Base-by-base conservation (phyloP, 2,797 vertebrate species). In the Liparis tanakae region DNA sequence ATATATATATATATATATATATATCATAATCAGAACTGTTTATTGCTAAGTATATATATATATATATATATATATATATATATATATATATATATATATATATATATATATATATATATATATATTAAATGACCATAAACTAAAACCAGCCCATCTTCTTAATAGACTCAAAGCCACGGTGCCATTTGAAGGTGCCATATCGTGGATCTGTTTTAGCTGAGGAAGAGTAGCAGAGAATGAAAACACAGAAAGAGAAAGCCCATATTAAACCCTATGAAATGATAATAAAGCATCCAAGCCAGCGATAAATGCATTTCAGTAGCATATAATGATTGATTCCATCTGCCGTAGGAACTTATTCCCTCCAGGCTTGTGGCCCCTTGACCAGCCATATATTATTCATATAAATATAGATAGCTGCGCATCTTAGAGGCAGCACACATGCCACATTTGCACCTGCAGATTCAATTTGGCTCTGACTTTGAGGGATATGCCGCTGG, bases 321-420 rank as follows among this genome's bases (percentile, higher is more conserved):
- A 83, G 86, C 88, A 87, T 90, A 89, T 92, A 90, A 92, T 90
- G 87, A 92, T 93, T 91, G 89, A 94, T 94, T 91, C 85, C 70
- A 74, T 93, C 90, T 89, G 71, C 85, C 71, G 74, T 74, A 74
- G 79, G 84, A 86, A 80, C 83, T 70, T 84, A 86, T 87, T 91
- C 86, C 86, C 91, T 65, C 79, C 85, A 87, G 91, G 86, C 89
- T 59, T 33, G 64, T 86, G 87, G 89, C 92, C 89, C 88, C 86
- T 92, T 93, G 92, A 94, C 93, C 93, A 82, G 70, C 72, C 85
- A 91, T 93, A 88, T 94, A 92, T 94, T 91, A 94, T 93, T 94
- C 83, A 93, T 93, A 91, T 91, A 91, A 88, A 92, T 91, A 91
- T 88, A 90, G 92, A 91, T 89, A 88, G 87, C 88, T 79, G 87